A percentile compares a stretch with the other conserved stretches of the same genome.
These are phyloP conservation scores for Streptopelia turtur DNA, from an alignment of 2,797 vertebrate species.

Conservation along the genomic window DNA sequence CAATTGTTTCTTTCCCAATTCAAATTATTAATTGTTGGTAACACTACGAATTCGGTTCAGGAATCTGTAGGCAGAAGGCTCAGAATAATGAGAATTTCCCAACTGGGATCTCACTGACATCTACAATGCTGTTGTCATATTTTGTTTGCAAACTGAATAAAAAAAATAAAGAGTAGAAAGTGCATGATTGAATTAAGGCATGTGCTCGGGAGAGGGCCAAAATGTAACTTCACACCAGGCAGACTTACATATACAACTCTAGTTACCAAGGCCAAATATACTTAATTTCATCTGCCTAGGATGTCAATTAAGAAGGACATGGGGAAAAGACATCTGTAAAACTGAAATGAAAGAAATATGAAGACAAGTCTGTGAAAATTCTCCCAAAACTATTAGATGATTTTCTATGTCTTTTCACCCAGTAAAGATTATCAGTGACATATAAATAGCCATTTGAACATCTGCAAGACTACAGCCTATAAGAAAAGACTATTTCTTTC, in stretches of 20 bases:
- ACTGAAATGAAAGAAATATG: background rate
- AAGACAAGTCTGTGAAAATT: background rate
- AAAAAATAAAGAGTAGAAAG: slow-evolving; percentile 16
- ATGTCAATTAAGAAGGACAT: background rate
- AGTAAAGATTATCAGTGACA: background rate
- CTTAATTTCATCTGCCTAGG: background rate
- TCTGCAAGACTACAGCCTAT: background rate
- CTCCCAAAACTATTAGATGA: background rate
- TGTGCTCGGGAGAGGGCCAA: background rate
- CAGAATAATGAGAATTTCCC: background rate
- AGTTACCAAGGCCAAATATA: background rate
- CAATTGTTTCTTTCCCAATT: background rate
- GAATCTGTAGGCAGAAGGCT: background rate
- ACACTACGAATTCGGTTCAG: background rate
- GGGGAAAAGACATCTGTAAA: background rate
- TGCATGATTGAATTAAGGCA: background rate
- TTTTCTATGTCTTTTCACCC: background rate
- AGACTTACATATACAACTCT: background rate
- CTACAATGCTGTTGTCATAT: background rate
- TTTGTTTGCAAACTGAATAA: background rate
- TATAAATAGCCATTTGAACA: background rate
- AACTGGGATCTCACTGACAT: background rate
- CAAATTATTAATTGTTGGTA: background rate
- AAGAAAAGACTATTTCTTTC: background rate
- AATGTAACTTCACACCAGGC: background rate